Evolutionary conservation across 2,888 invertebrate species (phyloP), one percentile per base, ranked within the genome.

Genomic region (Pyrochroa serraticornis): DNA sequence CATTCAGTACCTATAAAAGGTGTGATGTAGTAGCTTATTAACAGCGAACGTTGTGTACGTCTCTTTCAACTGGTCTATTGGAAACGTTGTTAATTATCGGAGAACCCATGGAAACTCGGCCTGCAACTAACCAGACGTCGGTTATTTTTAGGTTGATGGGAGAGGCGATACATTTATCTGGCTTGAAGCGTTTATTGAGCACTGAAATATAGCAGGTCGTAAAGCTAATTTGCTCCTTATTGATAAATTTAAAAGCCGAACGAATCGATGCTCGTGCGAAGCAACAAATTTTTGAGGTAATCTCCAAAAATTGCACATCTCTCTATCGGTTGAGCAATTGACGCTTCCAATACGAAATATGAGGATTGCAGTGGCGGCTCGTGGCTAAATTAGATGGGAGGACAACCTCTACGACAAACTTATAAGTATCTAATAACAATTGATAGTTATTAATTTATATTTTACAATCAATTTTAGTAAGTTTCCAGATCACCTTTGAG

Each of bases 21-120:
- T 55, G 61, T 55, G 58, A 58, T 61, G 43, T 50, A 48, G 62
- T 53, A 47, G 56, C 56, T 58, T 57, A 62, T 62, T 58, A 61
- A 58, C 35, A 39, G 12, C 46, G 35, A 47, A 49, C 35, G 37
- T 32, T 44, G 37, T 34, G 31, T 32, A 30, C 9, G 30, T 42
- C 31, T 38, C 38, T 38, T 38, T 38, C 38, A 10, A 6, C 12
- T 13, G 7, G 13, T 22, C 38, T 13, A 38, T 38, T 38, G 13
- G 38, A 38, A 38, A 38, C 38, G 10, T 9, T 2, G 38, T 38
- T 38, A 38, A 38, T 38, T 38, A 38, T 38, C 10, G 13, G 5
- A 22, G 13, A 38, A 38, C 10, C 38, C 9, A 22, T 30, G 8
- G 8, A 7, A 42, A 22, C 22, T 14, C 2, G 12, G 39, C 30